These are phyloP conservation scores for Eupithecia abbreviata DNA, from an alignment of 2,888 invertebrate species.

Conservation along the genomic window DNA sequence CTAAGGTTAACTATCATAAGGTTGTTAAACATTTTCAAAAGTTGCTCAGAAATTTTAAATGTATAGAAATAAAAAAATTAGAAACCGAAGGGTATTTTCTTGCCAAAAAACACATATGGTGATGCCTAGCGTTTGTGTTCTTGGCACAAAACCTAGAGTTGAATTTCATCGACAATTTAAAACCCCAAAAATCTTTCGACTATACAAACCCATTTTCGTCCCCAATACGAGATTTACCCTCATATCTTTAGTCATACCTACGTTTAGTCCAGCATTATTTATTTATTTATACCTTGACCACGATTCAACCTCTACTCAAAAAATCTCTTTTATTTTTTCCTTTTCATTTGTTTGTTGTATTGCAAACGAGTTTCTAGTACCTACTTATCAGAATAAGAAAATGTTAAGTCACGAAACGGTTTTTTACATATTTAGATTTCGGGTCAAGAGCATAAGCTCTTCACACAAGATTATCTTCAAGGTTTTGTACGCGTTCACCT, in stretches of 20 bases:
- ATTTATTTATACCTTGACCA: too few species aligned
- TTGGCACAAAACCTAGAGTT: neutral
- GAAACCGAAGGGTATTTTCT: neutral
- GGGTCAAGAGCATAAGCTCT: constrained; percentile 50
- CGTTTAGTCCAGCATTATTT: neutral
- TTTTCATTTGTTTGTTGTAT: neutral
- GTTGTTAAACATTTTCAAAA: neutral
- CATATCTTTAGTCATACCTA: neutral
- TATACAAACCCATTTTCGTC: neutral
- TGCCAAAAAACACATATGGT: too few species aligned
- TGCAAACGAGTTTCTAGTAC: neutral
- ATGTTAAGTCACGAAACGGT: neutral
- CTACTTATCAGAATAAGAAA: neutral
- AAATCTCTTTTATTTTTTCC: neutral
- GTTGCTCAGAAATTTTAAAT: too few species aligned
- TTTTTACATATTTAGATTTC: constrained; percentile 40
- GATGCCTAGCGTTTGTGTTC: neutral
- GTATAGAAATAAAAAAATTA: neutral
- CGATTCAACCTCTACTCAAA: too few species aligned
- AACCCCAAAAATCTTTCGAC: neutral
- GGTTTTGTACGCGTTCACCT: constrained; percentile 48
- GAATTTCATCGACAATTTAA: neutral
- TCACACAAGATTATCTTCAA: constrained; percentile 44
- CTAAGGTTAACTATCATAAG: too few species aligned
- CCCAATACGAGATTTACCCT: neutral